These are phyloP conservation scores for Lepus timidus DNA, from an alignment of 2,113 vertebrate species.

Conservation along the genomic window DNA sequence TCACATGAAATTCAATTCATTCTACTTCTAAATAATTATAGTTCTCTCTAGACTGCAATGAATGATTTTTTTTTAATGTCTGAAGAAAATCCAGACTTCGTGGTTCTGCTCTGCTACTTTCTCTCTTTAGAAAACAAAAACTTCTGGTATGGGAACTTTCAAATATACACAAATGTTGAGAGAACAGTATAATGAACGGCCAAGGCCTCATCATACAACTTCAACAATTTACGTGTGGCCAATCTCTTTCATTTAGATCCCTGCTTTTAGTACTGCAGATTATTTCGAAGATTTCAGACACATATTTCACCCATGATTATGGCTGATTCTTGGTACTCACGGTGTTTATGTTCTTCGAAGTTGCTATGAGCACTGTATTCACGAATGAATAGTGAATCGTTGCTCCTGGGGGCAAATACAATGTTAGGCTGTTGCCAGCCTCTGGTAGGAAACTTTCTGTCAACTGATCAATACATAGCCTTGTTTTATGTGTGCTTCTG, in stretches of 20 bases:
- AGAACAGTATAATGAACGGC: background rate
- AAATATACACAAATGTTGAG: slow-evolving; percentile 49
- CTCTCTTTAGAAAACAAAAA: background rate
- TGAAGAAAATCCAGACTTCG: slow-evolving; percentile 28
- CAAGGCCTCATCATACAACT: background rate
- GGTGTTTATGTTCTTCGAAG: background rate
- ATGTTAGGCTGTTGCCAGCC: background rate
- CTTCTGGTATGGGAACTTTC: slow-evolving; percentile 50
- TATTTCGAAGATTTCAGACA: background rate
- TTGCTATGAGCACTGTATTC: background rate
- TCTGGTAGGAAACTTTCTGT: slow-evolving; percentile 6
- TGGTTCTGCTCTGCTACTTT: slow-evolving; percentile 36
- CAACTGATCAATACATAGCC: background rate
- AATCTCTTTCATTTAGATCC: background rate
- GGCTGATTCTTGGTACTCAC: background rate
- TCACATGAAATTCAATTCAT: slow-evolving; percentile 78
- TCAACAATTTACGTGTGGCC: background rate
- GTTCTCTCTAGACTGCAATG: slow-evolving; percentile 56
- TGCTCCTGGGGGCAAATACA: background rate
- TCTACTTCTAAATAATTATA: slow-evolving; percentile 81
- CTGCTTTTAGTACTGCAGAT: background rate
- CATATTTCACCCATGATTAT: background rate
- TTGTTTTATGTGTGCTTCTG: background rate
- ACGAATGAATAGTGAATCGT: background rate
- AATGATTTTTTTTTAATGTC: slow-evolving; percentile 59